These are phyloP conservation scores for Syngnathus acus DNA, from an alignment of 2,797 vertebrate genomes.

Conservation along the genomic window DNA sequence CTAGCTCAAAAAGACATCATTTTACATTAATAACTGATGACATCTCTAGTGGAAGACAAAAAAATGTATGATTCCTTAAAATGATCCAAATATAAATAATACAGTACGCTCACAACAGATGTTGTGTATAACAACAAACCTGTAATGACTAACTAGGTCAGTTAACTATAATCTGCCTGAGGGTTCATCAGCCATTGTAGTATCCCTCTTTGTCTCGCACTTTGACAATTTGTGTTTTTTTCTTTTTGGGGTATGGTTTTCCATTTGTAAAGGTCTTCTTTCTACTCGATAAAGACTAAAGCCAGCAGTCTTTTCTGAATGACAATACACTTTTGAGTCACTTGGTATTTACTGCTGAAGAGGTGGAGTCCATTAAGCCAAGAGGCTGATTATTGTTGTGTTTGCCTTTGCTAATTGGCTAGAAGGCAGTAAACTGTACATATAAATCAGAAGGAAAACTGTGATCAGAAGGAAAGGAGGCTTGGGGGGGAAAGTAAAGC, in stretches of 20 bases:
- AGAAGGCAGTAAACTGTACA: constrained; percentile 53
- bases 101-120: neutral
- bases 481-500: constrained; percentile 37
- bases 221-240: constrained; percentile 42
- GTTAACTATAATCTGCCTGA: constrained; percentile 53
- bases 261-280: constrained; percentile 53
- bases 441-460: constrained; percentile 50
- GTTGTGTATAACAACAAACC: neutral
- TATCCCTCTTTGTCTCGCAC: constrained; percentile 37
- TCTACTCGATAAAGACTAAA: constrained; percentile 56
- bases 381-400: constrained; percentile 59
- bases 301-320: constrained; percentile 50
- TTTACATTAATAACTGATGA: neutral
- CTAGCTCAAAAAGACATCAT: too few species aligned
- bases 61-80: neutral
- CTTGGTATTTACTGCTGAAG: constrained; percentile 64
- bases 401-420: constrained; percentile 68
- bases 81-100: neutral
- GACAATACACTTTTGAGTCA: constrained; percentile 59
- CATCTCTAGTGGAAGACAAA: neutral
- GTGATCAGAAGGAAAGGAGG: constrained; percentile 44
- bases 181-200: constrained; percentile 38
- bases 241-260: constrained; percentile 16
- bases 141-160: constrained; percentile 6
- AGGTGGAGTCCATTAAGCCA: constrained; percentile 60